Conservation (phyloP, 2,797 vertebrate genomes). For the Danio jaintianensis region DNA sequence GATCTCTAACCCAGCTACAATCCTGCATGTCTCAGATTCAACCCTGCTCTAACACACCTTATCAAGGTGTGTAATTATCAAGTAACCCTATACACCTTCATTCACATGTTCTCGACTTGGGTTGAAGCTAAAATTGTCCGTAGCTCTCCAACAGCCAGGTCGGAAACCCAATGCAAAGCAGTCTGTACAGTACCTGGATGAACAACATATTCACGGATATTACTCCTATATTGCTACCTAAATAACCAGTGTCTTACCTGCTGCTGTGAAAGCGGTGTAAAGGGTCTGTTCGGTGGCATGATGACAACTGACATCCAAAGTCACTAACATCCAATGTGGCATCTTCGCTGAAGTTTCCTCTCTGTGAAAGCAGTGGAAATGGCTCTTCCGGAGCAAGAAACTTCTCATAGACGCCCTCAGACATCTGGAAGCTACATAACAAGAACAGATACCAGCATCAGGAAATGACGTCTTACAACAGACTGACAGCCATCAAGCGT, state of each 20-base stretch:
- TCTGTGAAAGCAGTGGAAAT: conserved; percentile 88
- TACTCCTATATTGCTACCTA: no score
- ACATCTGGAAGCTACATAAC: conserved; percentile 71
- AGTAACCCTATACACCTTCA: no score
- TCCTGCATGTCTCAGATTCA: no score
- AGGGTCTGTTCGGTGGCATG: conserved; percentile 94
- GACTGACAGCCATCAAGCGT: not conserved
- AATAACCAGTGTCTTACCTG: conserved; percentile 75
- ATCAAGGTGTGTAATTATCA: no score
- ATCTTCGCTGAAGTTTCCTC: conserved; percentile 89
- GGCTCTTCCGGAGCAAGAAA: conserved; percentile 95
- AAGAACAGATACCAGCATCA: not conserved
- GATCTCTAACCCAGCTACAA: no score
- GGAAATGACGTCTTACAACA: not conserved
- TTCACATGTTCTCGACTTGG: no score
- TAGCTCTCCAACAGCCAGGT: no score
- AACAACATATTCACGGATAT: no score
- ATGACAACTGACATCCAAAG: conserved; percentile 94
- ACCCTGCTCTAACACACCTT: no score
- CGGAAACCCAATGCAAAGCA: no score
- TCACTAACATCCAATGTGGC: conserved; percentile 93
- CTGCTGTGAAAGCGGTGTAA: conserved; percentile 94
- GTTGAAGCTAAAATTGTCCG: no score
- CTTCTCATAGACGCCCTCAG: conserved; percentile 91
- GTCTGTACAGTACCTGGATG: no score